Evolutionary conservation across 2,888 invertebrate genomes (phyloP), one percentile per base, ranked within the genome.

Genomic region (Chrysodeixis includens): DNA sequence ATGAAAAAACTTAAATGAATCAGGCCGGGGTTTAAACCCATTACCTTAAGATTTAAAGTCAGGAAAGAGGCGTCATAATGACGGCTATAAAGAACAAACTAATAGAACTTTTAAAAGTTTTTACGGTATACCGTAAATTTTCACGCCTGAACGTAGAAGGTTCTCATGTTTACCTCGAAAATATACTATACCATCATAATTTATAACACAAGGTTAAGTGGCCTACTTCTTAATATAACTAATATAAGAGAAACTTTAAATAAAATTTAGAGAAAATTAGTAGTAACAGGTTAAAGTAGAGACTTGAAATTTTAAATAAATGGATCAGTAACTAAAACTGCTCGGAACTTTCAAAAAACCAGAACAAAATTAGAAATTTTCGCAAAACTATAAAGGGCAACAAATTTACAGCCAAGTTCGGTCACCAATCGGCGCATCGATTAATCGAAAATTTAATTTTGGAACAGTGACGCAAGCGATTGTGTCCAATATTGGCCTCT

Each of bases 361-460:
- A 49, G 18, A 20, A 49, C 18, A 20, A 2, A 18, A 49, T 20
- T 18, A 18, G 18, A 18, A 16, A 9, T 14, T 61, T 57, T 30
- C n/a, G 18, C 22, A 16, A n/a, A 9, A 7, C 30, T 16, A 4
- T 35, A 14, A 56, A 55, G 14, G 22, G 16, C 26, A n/a, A 9
- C 10, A 51, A 35, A 54, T 49, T 30, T 51, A 44, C 51, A 53
- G 18, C 20, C 9, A 55, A 60, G 40, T 62, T 55, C 30, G 10
- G 30, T 51, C 56, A 52, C 62, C 66, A 16, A 30, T 52, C 61
- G 40, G 52, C 40, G 59, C 59, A 12, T 56, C 71, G 68, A 69
- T 74, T 79, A 79, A 82, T 79, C 73, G 78, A 62, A 81, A 80
- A 75, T 72, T 68, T 67, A 79, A 72, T 74, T 78, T 76, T 56